Evolutionary conservation across 1,140 invertebrate genomes (phyloP), one percentile per base, ranked within the genome.

Genomic region (Euglossa dilemma): DNA sequence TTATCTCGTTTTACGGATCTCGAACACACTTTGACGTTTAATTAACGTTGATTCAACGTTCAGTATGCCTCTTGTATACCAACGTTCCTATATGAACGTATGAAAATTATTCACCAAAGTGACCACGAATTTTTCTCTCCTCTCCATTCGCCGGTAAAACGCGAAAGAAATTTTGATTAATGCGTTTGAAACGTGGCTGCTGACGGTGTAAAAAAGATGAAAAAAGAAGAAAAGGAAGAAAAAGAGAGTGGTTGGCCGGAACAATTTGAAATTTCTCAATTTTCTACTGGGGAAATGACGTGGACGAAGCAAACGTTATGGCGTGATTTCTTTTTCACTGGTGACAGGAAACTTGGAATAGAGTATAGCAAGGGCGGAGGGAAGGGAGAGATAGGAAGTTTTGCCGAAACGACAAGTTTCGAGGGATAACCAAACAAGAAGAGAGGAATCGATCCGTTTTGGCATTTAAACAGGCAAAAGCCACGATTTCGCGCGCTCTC

Each of bases 381-480:
- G 18, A 20, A 66, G 25, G 18, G 47, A 80, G 16, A 0, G 69
- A 25, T 12, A 28, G 52, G 67, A 84, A 79, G 64, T 83, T 87
- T 82, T 25, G 25, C 59, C 16, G 70, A 12, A 52, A 64, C 43
- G 18, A 57, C 72, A 85, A 83, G 79, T 88, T 85, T 87, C 75
- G 56, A 87, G 86, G 83, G 75, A 79, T 87, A 80, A 71, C 80
- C 87, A 88, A 87, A 85, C 83, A 87, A 80, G 74, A 50, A 52
- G 73, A n/a, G 47, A 56, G 79, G 50, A 75, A 66, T 75, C 36
- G 50, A 36, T 54, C 47, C 50, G 47, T 14, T 1, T 43, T 63
- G 54, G 28, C 47, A 43, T 83, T 83, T 54, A 45, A 64, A 76
- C 61, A 45, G 63, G 59, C 52, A 59, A 75, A 82, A 76, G 54